A percentile compares a stretch with the other conserved stretches of the same genome.
phyloP scores from a whole-genome alignment of 2,113 vertebrate species.

The Mesembrinibis cayennensis region DNA sequence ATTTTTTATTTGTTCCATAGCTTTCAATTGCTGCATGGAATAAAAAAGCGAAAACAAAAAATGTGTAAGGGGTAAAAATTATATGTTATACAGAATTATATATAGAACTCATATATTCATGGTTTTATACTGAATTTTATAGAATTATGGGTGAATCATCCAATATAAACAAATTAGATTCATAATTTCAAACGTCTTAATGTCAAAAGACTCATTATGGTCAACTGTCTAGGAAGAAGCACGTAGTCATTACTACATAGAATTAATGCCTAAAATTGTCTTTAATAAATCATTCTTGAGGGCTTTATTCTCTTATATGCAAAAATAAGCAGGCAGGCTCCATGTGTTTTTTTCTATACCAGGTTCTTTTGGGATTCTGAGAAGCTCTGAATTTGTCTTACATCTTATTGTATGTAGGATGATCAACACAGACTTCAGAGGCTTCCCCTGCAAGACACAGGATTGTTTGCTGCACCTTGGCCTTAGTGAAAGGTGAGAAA shows the following conservation, averaged over 20 bases:
- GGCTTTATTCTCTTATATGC: background rate
- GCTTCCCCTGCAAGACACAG: background rate
- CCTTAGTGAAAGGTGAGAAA: background rate
- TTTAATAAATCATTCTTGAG: background rate
- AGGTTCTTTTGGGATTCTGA: background rate
- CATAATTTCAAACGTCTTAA: background rate
- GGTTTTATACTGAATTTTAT: background rate
- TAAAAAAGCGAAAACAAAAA: background rate
- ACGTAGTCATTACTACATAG: background rate
- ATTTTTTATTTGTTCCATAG: background rate
- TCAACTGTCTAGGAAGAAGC: background rate
- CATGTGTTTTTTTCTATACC: background rate
- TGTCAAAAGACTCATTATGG: background rate
- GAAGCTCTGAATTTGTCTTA: background rate
- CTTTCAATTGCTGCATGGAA: background rate
- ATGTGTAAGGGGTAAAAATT: background rate
- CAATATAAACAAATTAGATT: background rate
- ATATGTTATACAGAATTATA: background rate
- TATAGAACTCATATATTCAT: background rate
- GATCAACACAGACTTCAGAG: background rate
- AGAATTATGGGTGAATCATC: background rate
- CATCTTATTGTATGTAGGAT: background rate
- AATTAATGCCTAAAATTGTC: background rate
- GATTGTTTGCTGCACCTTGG: background rate
- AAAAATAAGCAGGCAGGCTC: background rate